Percentiles rank a stretch among this genome's conserved stretches.
Conservation (phyloP, 1,140 invertebrate species). For the Drosophila carrolli region DNA sequence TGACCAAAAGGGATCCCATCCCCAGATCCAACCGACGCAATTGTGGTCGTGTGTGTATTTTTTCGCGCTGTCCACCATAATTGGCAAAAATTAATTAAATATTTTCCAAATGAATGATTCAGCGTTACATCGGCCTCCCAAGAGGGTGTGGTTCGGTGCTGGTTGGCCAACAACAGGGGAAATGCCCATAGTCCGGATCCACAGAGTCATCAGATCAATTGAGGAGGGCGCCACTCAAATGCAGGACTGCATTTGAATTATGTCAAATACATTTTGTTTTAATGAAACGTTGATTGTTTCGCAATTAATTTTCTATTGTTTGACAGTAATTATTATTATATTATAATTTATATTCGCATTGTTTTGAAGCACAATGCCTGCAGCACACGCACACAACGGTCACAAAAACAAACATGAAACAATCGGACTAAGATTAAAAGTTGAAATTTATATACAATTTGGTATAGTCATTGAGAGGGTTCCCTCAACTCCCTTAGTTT, state of each 20-base stretch:
- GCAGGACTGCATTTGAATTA: slow-evolving; percentile 83
- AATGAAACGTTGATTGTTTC: slow-evolving; percentile 83
- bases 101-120: slow-evolving; percentile 84
- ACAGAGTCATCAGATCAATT: slow-evolving; percentile 29
- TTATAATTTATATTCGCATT: slow-evolving; percentile 77
- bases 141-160: slow-evolving; percentile 20
- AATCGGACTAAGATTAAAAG: slow-evolving; percentile 12
- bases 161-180: slow-evolving; percentile 15
- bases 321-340: slow-evolving; percentile 83
- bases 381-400: slow-evolving; percentile 17
- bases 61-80: slow-evolving; percentile 71
- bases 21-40: slow-evolving; percentile 43
- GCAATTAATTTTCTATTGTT: slow-evolving; percentile 84
- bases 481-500: too few relatives aligned
- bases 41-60: slow-evolving; percentile 60
- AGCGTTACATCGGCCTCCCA: slow-evolving; percentile 48
- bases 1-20: slow-evolving; percentile 57
- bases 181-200: slow-evolving; percentile 7
- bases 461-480: slow-evolving; percentile 1
- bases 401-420: slow-evolving; percentile 52
- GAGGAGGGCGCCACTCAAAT: slow-evolving; percentile 64
- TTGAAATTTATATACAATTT: slow-evolving; percentile 1
- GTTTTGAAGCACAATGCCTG: slow-evolving; percentile 49
- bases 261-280: slow-evolving; percentile 84
- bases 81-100: slow-evolving; percentile 84